Conservation (phyloP, 2,113 vertebrate species). For the Phalacrocorax aristotelis region DNA sequence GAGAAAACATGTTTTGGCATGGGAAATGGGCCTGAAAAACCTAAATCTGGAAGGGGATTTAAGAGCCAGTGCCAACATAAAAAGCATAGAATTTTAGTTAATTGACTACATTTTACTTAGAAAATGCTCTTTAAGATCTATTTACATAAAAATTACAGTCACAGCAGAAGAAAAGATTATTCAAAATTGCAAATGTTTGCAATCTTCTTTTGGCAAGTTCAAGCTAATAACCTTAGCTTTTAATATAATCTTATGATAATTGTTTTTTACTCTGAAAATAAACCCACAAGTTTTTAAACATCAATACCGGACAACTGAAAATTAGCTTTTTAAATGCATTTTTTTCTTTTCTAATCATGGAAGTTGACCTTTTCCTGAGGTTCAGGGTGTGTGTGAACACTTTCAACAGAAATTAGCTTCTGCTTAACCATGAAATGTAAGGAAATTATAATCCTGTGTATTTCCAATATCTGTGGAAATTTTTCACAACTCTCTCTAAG, state of each 20-base stretch:
- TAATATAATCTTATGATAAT: background rate
- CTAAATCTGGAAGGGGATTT: background rate
- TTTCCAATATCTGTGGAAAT: background rate
- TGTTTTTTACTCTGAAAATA: background rate
- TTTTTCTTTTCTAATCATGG: background rate
- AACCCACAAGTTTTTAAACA: background rate
- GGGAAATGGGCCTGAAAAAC: background rate
- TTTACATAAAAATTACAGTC: background rate
- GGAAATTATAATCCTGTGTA: background rate
- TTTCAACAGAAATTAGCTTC: background rate
- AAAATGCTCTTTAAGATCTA: background rate
- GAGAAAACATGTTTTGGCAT: background rate
- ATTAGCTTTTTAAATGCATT: background rate
- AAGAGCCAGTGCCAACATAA: background rate
- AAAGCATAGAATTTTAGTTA: background rate
- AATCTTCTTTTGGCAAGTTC: background rate
- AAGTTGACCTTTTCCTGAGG: background rate
- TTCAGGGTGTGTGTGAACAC: background rate
- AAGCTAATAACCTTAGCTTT: background rate
- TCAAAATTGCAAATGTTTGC: background rate
- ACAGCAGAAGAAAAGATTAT: background rate
- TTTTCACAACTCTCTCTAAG: background rate
- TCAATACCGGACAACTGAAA: background rate
- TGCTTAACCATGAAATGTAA: background rate
- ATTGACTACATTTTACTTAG: background rate